Evolutionary conservation across 2,888 invertebrate species (phyloP).

Genomic region (Drosophila peninsularis): DNA sequence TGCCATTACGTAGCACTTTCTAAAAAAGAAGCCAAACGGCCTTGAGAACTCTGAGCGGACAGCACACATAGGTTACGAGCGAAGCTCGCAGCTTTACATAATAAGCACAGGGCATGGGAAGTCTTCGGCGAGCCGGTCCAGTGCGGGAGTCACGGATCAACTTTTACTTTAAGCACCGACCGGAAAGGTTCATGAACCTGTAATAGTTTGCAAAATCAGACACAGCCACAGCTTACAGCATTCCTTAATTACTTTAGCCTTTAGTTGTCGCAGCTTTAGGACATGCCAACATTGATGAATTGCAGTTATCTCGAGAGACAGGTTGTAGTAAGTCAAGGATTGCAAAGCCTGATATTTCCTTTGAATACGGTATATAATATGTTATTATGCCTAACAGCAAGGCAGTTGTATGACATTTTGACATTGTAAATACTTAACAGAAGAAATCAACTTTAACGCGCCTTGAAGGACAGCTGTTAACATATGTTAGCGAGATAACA

Average conservation of each 20-base stretch:
- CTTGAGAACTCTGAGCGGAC: slow-evolving; percentile 53
- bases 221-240: background rate
- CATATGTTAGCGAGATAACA: background rate
- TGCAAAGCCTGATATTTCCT: background rate
- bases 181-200: slow-evolving; percentile 66
- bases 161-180: slow-evolving; percentile 59
- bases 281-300: background rate
- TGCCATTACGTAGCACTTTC: slow-evolving; percentile 54
- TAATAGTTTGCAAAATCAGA: slow-evolving; percentile 10
- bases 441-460: background rate
- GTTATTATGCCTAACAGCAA: background rate
- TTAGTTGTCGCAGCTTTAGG: background rate
- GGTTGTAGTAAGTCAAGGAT: background rate
- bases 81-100: slow-evolving; percentile 61
- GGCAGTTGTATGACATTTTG: background rate
- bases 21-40: slow-evolving; percentile 55
- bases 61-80: slow-evolving; percentile 46
- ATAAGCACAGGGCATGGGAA: slow-evolving; percentile 25
- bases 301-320: background rate
- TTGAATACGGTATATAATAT: background rate
- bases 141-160: slow-evolving; percentile 56
- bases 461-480: background rate
- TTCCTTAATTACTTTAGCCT: slow-evolving; percentile 1
- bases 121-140: background rate
- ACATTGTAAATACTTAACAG: background rate